Conservation (phyloP, 2,797 vertebrate species). For the Channallabes apus region DNA sequence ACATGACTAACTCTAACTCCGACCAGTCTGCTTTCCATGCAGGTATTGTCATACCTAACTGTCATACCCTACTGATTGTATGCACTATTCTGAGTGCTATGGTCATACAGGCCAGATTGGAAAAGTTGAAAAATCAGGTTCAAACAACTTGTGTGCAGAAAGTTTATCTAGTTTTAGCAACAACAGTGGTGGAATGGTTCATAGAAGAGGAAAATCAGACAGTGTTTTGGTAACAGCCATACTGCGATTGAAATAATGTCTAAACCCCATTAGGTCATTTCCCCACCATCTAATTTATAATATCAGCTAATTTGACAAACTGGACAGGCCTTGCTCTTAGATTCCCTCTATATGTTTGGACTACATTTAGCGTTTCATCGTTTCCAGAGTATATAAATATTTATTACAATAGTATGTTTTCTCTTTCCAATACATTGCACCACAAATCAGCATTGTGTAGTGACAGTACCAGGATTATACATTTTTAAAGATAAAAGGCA, state of each 20-base stretch:
- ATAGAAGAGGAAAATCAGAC: conserved; percentile 26
- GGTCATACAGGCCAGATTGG: conserved; percentile 28
- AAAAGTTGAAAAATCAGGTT: conserved; percentile 31
- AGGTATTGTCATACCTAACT: not conserved
- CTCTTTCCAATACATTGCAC: not conserved
- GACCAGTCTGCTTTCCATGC: not conserved
- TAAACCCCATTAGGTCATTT: conserved; percentile 34
- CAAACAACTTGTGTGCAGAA: conserved; percentile 21
- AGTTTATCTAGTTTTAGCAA: conserved; percentile 15
- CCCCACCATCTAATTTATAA: conserved; percentile 41
- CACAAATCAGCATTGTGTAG: not conserved
- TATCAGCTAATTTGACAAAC: conserved; percentile 41
- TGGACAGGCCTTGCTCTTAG: conserved; percentile 21
- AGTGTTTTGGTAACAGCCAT: conserved; percentile 40
- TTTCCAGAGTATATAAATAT: not conserved
- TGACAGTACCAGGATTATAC: not conserved
- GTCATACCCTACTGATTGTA: conserved; percentile 26
- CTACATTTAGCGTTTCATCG: not conserved
- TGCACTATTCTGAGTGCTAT: conserved; percentile 31
- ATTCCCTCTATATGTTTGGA: not conserved
- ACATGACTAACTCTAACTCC: not conserved
- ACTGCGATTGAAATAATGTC: conserved; percentile 45
- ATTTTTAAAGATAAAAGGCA: not conserved
- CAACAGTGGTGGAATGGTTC: conserved; percentile 6
- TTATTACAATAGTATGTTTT: not conserved